Evolutionary conservation across 2,888 invertebrate species (phyloP).

Genomic region (Caenorhabditis imperialis): DNA sequence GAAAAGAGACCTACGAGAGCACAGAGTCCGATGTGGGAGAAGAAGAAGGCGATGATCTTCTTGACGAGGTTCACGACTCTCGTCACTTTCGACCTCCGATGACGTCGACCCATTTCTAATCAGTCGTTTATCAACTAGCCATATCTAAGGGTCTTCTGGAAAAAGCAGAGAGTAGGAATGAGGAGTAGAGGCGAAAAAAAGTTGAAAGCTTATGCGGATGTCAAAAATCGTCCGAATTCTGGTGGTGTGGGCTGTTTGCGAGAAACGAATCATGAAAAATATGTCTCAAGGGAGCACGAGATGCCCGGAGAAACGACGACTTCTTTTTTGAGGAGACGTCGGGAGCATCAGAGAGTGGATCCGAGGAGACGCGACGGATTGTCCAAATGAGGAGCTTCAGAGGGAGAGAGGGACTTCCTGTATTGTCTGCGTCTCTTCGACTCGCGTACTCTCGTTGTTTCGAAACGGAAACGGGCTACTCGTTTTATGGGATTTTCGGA

Average conservation of each 20-base stretch:
- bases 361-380: neutral
- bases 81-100: slow-evolving; percentile 74
- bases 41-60: slow-evolving; percentile 78
- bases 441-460: slow-evolving; percentile 6
- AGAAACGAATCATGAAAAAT: slow-evolving; percentile 56
- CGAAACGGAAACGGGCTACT: slow-evolving; percentile 16
- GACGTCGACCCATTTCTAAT: slow-evolving; percentile 48
- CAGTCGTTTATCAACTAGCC: neutral
- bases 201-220: slow-evolving; percentile 36
- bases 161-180: neutral
- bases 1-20: slow-evolving; percentile 82
- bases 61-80: slow-evolving; percentile 78
- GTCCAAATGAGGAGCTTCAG: slow-evolving; percentile 5
- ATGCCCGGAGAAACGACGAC: slow-evolving; percentile 13
- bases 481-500: slow-evolving; percentile 37
- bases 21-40: slow-evolving; percentile 78
- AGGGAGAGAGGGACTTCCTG: slow-evolving; percentile 35
- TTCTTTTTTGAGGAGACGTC: slow-evolving; percentile 21
- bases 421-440: slow-evolving; percentile 22
- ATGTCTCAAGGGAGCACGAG: slow-evolving; percentile 43
- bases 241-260: slow-evolving; percentile 28
- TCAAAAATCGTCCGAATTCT: slow-evolving; percentile 46
- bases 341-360: slow-evolving; percentile 22
- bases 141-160: slow-evolving; percentile 9
- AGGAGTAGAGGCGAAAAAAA: neutral